Percentiles rank a stretch among this genome's conserved stretches.
Conservation (phyloP, 2,888 invertebrate species). For the Watsonalla cultraria region DNA sequence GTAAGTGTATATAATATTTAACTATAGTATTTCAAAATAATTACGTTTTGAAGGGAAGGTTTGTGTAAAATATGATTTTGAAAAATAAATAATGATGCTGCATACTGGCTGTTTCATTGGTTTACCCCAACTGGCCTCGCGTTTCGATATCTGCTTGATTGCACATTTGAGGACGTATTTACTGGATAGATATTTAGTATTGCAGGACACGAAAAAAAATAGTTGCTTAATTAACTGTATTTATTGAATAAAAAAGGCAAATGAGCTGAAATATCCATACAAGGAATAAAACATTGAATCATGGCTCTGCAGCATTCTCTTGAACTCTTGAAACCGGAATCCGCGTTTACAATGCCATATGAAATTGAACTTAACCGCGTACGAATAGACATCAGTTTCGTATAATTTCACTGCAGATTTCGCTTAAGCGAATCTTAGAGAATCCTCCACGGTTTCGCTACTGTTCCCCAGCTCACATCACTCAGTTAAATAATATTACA, state of each 20-base stretch:
- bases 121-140: background rate
- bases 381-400: too few species aligned
- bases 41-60: constrained; percentile 43
- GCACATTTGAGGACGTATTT: background rate
- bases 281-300: background rate
- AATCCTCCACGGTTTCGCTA: too few species aligned
- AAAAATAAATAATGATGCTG: constrained; percentile 44
- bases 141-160: background rate
- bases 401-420: too few species aligned
- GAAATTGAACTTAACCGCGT: too few species aligned
- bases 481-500: too few species aligned
- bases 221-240: background rate
- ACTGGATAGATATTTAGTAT: background rate
- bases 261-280: background rate
- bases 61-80: constrained; percentile 60
- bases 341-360: too few species aligned
- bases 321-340: background rate
- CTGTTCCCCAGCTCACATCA: too few species aligned
- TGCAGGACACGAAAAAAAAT: too few species aligned
- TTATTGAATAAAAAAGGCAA: background rate
- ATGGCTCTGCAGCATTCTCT: background rate
- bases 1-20: constrained; percentile 56
- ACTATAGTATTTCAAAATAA: constrained; percentile 38
- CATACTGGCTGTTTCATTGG: constrained; percentile 8
- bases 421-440: too few species aligned